Evolutionary conservation across 2,797 vertebrate species (phyloP).

Genomic region (Rhynchonycteris naso): DNA sequence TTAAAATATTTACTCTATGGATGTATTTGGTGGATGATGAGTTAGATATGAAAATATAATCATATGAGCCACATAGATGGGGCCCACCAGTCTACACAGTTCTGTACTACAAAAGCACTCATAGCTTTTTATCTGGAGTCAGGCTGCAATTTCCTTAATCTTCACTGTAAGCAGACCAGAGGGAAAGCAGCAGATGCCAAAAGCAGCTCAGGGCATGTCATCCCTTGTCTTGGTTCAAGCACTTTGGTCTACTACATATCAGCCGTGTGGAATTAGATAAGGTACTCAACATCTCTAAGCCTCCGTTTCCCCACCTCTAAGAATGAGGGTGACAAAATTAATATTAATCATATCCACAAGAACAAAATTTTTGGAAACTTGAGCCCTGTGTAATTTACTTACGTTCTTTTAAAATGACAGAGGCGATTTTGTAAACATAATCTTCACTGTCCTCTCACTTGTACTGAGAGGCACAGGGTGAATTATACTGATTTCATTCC

Average conservation of each 20-base stretch:
- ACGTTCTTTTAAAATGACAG: not conserved
- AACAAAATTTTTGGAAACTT: not conserved
- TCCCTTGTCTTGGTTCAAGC: not conserved
- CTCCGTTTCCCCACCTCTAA: not conserved
- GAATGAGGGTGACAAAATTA: not conserved
- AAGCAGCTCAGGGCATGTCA: rapidly evolving
- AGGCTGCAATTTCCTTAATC: not conserved
- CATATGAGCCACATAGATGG: not conserved
- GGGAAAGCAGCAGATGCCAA: rapidly evolving
- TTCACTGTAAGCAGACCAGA: not conserved
- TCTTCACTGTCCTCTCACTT: not conserved
- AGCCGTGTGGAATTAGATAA: not conserved
- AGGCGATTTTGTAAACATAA: not conserved
- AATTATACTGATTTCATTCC: not conserved
- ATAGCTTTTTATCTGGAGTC: not conserved
- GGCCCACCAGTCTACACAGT: not conserved
- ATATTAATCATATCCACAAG: not conserved
- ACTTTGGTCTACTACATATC: too few species aligned
- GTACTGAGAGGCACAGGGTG: not conserved
- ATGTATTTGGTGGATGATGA: not conserved
- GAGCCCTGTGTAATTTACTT: not conserved
- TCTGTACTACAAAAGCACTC: not conserved
- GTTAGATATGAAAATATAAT: not conserved
- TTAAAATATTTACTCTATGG: not conserved
- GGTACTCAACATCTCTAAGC: not conserved